Evolutionary conservation across 2,888 invertebrate genomes (phyloP).

Genomic region (Panzeria rudis): DNA sequence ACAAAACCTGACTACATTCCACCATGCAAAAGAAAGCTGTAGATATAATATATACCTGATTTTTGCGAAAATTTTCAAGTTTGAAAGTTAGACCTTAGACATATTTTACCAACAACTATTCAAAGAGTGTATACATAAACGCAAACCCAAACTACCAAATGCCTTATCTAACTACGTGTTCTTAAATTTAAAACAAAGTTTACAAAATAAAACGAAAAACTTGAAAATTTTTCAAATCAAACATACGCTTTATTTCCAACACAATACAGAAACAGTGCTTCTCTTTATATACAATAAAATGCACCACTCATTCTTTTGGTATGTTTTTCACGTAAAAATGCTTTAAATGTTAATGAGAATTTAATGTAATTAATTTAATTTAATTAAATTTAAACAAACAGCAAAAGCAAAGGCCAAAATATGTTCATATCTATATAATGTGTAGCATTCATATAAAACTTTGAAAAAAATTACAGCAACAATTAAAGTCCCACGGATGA

Average conservation of each 20-base stretch:
- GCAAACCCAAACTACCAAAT: background rate
- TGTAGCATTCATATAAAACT: constrained; percentile 2
- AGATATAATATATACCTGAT: no score
- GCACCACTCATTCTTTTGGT: constrained; percentile 23
- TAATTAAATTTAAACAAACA: constrained; percentile 50
- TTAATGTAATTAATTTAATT: constrained; percentile 54
- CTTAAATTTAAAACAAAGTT: background rate
- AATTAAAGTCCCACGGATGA: background rate
- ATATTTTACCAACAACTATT: constrained; percentile 12
- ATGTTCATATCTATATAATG: background rate
- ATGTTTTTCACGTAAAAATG: constrained; percentile 47
- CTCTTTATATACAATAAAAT: constrained; percentile 27
- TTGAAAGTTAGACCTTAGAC: no score
- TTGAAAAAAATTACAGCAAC: constrained; percentile 19
- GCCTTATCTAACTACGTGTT: background rate
- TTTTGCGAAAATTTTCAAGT: no score
- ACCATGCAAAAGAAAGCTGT: no score
- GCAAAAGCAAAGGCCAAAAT: constrained; percentile 14
- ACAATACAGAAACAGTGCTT: background rate
- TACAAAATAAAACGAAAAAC: constrained; percentile 11
- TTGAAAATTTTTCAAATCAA: constrained; percentile 41
- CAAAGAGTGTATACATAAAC: constrained; percentile 9
- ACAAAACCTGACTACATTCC: no score
- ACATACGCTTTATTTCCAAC: constrained; percentile 44
- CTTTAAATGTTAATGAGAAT: constrained; percentile 63